Percentiles rank a stretch among this genome's conserved stretches.
Evolutionary conservation across 2,888 invertebrate species (phyloP).

Genomic region (Drosophila lutescens): DNA sequence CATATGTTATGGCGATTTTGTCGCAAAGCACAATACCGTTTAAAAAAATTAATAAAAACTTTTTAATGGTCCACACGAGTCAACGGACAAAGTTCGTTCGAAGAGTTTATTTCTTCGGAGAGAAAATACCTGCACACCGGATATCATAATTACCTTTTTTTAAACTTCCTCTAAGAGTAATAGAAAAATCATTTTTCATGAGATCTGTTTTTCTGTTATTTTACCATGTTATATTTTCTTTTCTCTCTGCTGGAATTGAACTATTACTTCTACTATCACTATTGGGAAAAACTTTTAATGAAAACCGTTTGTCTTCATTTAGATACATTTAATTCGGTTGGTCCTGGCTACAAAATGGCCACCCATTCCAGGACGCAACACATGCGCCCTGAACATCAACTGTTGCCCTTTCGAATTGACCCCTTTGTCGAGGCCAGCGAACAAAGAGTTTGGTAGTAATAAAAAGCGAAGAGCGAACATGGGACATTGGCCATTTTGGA

Average conservation of each 20-base stretch:
- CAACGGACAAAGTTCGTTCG: conserved; percentile 66
- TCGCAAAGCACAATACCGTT: conserved; percentile 55
- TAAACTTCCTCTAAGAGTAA: conserved; percentile 12
- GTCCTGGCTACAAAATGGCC: conserved; percentile 61
- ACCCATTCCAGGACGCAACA: conserved; percentile 40
- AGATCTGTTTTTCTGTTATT: background rate
- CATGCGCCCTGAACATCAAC: conserved; percentile 57
- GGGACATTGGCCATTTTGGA: conserved; percentile 67
- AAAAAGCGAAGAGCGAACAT: conserved; percentile 14
- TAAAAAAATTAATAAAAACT: conserved; percentile 53
- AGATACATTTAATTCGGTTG: conserved; percentile 43
- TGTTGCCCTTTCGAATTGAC: conserved; percentile 64
- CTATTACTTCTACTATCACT: too few species aligned
- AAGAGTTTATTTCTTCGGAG: conserved; percentile 40
- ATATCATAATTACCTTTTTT: conserved; percentile 61
- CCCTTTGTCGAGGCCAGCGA: conserved; percentile 49
- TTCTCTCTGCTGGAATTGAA: too few species aligned
- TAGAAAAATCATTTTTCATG: background rate
- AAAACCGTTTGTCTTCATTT: background rate
- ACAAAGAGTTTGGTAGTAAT: conserved; percentile 45
- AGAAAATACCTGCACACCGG: conserved; percentile 50
- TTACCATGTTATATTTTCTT: too few species aligned
- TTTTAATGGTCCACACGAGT: conserved; percentile 69
- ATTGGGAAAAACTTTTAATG: too few species aligned
- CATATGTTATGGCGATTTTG: conserved; percentile 32